Evolutionary conservation across 2,888 invertebrate genomes (phyloP), one percentile per base, ranked within the genome.

Genomic region (Chrysopilus asiliformis): DNA sequence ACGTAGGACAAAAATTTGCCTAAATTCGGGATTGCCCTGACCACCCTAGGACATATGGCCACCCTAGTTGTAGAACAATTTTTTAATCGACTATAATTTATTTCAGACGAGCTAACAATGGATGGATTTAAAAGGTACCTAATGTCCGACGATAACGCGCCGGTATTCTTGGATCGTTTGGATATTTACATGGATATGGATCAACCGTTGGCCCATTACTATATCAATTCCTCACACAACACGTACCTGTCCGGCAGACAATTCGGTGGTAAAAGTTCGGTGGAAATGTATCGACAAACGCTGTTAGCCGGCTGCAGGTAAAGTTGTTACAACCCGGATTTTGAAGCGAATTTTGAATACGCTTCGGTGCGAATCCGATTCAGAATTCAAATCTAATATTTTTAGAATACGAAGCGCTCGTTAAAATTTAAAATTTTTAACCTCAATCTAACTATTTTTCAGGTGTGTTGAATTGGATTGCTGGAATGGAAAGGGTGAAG

Each of bases 91-190:
- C 13, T 19, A 4, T 13, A 32, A n/a, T 32, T 22, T 32, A 16
- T 60, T 63, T 34, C 63, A 85, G 84, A 76, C 60, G 74, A 79
- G 60, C 68, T 97, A 47, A 86, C 87, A 41, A 82, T 94, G 62
- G 95, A 97, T 64, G 97, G 97, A 24, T 76, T 98, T 49, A 91
- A 95, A 64, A 80, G 95, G 42, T 98, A 97, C 68, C 74, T 98
- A 47, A 98, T 99, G 94, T 97, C 97, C 0, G 98, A 99, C 62
- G 98, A 99, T 67, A 99, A 99, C 67, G 94, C 97, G 0, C 97
- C 98, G 0, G 97, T 99, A 45, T 98, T 98, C 67, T 71, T 98
- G 47, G 98, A 98, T 65, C 74, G 95, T n/a, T 68, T 97, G 48
- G 95, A 95, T 58, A 84, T 89, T 53, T 93, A 93, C 56, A 86